Evolutionary conservation across 2,888 invertebrate species (phyloP), one percentile per base, ranked within the genome.

Genomic region (Apoderus coryli): DNA sequence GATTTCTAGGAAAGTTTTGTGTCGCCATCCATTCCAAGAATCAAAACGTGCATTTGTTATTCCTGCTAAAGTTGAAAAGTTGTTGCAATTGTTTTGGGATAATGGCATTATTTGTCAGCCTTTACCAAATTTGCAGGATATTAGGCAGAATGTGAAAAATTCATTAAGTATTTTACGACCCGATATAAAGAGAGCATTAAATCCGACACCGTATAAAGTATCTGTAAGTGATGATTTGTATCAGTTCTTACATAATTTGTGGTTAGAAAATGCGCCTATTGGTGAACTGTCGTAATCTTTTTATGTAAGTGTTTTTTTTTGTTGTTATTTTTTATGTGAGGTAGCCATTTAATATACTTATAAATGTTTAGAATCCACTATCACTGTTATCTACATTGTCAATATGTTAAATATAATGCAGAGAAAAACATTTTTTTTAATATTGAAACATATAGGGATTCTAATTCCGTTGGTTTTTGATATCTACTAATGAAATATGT

Each of bases 161-260:
- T 88, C 88, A 0, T 59, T 95, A 36, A 69, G 66, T 39, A 78
- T 79, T 2, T 59, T 96, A 16, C 63, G 96, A 14, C 78, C 81
- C 43, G 96, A 98, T 59, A 90, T 92, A 56, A 90, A 90, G 56
- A 70, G 96, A 43, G 84, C 82, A 45, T 67, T 96, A 32, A 98
- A 96, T 63, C 95, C 96, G n/a, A 96, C 96, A 2, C 96, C 96
- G 0, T 98, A 95, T 48, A 98, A 96, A 71, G 95, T 84, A 37
- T 73, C 95, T 5, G 90, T 98, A 4, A 90, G 89, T 47, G 88
- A 88, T 57, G 72, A 78, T 45, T 67, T 98, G 33, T 96, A 95
- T 64, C 77, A 70, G 45, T 98, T 89, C 57, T 85, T 96, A 44
- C 95, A 98, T 53, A 80, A 84, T 48, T 63, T 96, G 55, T 96